Base-by-base conservation (phyloP, 2,888 invertebrate genomes). In the Folsomia manolachei region DNA sequence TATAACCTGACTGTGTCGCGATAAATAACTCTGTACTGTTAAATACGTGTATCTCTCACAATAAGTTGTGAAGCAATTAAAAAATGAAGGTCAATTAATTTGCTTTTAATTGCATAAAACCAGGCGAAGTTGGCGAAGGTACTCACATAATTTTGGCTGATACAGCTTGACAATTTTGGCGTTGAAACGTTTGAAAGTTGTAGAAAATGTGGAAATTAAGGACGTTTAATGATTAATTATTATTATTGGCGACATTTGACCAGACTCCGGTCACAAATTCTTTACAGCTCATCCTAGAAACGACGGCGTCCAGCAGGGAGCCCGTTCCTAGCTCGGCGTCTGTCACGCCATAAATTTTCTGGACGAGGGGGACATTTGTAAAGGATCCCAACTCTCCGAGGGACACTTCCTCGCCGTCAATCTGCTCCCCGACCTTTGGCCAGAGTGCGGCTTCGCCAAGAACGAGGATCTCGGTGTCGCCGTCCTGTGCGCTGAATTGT, bases 271-370 rank as follows among this genome's bases (percentile, higher is more conserved):
- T 39, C 7, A 39, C 39, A 84, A 88, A 86, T 80, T 87, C 88
- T 83, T 90, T 91, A 4, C 88, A 87, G 26, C 88, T 88, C 83
- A 91, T 90, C 83, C 88, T 88, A 81, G 88, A 90, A 18, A 90
- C 85, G 81, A 91, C 84, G 1, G 88, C 85, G 83, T 90, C 87
- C 27, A 88, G 82, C 63, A 90, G 80, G 70, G 82, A 82, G 0
- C 85, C 84, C 27, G 83, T 82, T 24, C 82, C 82, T 69, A 83
- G 81, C 81, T 88, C 88, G 1, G 84, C 81, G 68, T 87, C 86
- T 66, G 85, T 85, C 69, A 91, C 85, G 83, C 89, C 89, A 81
- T 91, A 91, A 7, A 82, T 83, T 81, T 86, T 87, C 80, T 86
- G 87, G n/a, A 91, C 83, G 52, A 86, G 83, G 1, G 84, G 82